These are phyloP conservation scores for Drosophila malerkotliana DNA, from an alignment of 1,140 invertebrate genomes.

Conservation along the genomic window DNA sequence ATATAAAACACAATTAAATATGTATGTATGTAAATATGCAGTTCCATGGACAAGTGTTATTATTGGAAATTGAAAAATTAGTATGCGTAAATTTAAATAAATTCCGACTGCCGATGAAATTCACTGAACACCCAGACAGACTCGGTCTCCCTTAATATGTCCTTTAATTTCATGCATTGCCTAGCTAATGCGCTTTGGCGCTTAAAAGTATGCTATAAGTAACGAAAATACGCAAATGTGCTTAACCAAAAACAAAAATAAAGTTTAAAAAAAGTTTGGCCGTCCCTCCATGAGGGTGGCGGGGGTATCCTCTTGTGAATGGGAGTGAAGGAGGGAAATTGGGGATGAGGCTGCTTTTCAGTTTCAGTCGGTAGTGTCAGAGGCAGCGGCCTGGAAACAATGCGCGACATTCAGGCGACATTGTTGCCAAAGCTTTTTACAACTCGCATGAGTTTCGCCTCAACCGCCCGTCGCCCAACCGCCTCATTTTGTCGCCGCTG, in stretches of 20 bases:
- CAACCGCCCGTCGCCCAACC: neutral
- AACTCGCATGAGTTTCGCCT: constrained; percentile 69
- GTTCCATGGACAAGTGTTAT: too few relatives aligned
- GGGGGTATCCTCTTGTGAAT: neutral
- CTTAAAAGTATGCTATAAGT: constrained; percentile 77
- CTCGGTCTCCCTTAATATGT: constrained; percentile 50
- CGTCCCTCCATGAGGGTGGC: neutral
- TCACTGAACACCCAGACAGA: neutral
- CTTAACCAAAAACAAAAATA: constrained; percentile 77
- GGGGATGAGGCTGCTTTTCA: constrained; percentile 23
- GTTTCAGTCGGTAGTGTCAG: constrained; percentile 56
- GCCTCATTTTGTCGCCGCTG: neutral
- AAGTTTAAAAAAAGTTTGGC: constrained; percentile 39
- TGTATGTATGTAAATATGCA: too few relatives aligned
- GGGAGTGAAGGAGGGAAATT: neutral
- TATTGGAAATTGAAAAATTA: too few relatives aligned
- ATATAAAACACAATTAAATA: neutral
- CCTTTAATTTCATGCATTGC: constrained; percentile 81
- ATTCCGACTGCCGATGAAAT: neutral
- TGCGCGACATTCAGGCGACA: constrained; percentile 80
- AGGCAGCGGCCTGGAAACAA: constrained; percentile 80
- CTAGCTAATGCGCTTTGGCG: constrained; percentile 79
- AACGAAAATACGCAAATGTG: constrained; percentile 75
- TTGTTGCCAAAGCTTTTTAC: constrained; percentile 82
- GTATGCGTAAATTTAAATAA: neutral